Evolutionary conservation across 2,113 vertebrate species (phyloP), one percentile per base, ranked within the genome.

Genomic region (Paratilapia polleni): DNA sequence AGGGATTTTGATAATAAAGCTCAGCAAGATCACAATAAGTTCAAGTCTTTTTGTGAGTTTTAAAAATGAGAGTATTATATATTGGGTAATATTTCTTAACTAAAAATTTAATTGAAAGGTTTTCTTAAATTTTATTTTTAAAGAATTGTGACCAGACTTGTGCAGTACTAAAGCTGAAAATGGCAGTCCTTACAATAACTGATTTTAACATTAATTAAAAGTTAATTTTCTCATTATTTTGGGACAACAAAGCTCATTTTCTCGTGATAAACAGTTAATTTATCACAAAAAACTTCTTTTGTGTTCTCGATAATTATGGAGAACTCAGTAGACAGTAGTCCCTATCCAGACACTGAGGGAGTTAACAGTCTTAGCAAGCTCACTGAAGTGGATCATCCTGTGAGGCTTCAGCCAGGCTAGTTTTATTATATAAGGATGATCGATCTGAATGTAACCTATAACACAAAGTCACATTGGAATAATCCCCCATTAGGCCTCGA

Each of bases 341-440:
- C 22, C 14, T 68, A 41, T 68, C 47, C 41, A 26, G 22, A 6
- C 43, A 17, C 64, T 47, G 22, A 12, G 64, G 41, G 38, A 26
- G 3, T 47, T 43, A 41, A 43, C 3, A 41, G 10, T 3, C 36
- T 1, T 41, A 43, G 1, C 36, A 66, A n/a, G 63, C 43, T 66
- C 63, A 0, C 0, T 43, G n/a, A 24, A 5, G 38, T 66, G 38
- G 36, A 17, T 38, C 38, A 0, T 11, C 22, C 63, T 68, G 22
- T 31, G 28, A 31, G 4, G 28, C 28, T 31, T 2, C 14, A 47
- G 38, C 63, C 10, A 15, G 24, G 63, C 43, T 68, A 15, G 36
- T 15, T 4, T 12, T 66, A 9, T 11, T 41, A 41, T 11, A 6
- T 36, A 36, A 36, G 34, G 6, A 36, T 38, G 28, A 31, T 31